Percentiles rank a stretch among this genome's conserved stretches.
These are phyloP conservation scores for Geopemphigus sp. DNA, from an alignment of 1,140 invertebrate species.

Conservation along the genomic window DNA sequence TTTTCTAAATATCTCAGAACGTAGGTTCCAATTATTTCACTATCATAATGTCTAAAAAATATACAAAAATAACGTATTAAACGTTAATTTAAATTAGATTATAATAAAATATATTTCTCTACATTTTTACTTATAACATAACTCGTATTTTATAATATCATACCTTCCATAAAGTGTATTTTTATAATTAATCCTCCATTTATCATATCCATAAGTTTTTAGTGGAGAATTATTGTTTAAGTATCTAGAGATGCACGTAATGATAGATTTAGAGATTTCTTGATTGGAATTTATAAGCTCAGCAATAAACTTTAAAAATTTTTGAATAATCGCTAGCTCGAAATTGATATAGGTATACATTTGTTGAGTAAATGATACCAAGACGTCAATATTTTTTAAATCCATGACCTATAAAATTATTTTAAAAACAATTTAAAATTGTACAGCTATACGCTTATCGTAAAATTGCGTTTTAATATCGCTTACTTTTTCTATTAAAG, in stretches of 20 bases:
- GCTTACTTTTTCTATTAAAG: slow-evolving; percentile 36
- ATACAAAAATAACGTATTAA: background rate
- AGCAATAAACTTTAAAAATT: slow-evolving; percentile 20
- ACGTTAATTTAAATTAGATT: too few species aligned
- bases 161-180: slow-evolving; percentile 45
- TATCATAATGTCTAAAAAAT: slow-evolving; percentile 10
- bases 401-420: slow-evolving; percentile 21
- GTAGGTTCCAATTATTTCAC: slow-evolving; percentile 28
- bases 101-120: too few species aligned
- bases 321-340: slow-evolving; percentile 21
- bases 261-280: slow-evolving; percentile 31
- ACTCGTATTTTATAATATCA: too few species aligned
- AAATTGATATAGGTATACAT: slow-evolving; percentile 39
- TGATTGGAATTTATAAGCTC: slow-evolving; percentile 22
- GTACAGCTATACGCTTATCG: too few species aligned
- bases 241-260: slow-evolving; percentile 31
- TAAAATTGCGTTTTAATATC: background rate
- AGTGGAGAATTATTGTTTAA: slow-evolving; percentile 30
- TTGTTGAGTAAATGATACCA: slow-evolving; percentile 44
- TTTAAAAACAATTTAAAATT: background rate
- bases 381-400: slow-evolving; percentile 23
- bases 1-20: slow-evolving; percentile 2
- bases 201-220: background rate
- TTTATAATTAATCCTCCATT: slow-evolving; percentile 40
- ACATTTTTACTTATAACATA: too few species aligned